These are phyloP conservation scores for Pandemis corylana DNA, from an alignment of 2,888 invertebrate species.

Conservation along the genomic window DNA sequence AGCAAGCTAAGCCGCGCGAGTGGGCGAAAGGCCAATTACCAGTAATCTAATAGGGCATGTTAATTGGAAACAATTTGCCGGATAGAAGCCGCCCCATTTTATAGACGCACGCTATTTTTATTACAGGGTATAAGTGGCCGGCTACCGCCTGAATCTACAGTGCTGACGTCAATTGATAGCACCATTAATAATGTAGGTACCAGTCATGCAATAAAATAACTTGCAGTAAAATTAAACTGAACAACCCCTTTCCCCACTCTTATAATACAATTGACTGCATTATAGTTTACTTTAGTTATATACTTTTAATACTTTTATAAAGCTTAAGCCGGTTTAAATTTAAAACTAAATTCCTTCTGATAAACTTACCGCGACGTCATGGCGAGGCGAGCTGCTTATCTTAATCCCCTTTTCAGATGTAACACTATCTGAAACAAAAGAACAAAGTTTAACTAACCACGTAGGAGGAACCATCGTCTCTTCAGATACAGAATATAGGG, in stretches of 20 bases:
- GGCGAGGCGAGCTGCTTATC: conserved; percentile 48
- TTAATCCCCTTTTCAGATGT: conserved; percentile 49
- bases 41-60: conserved; percentile 51
- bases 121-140: conserved; percentile 21
- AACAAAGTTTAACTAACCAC: not conserved
- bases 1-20: not conserved
- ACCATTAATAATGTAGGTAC: not conserved
- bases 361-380: conserved; percentile 74
- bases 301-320: not conserved
- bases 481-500: not conserved
- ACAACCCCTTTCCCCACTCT: not conserved
- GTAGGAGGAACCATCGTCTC: not conserved
- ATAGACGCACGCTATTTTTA: conserved; percentile 36
- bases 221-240: conserved; percentile 17
- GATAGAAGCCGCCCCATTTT: conserved; percentile 42
- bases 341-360: not conserved
- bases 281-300: too few species aligned
- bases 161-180: conserved; percentile 25
- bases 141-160: conserved; percentile 17
- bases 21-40: conserved; percentile 23
- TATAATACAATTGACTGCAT: not conserved
- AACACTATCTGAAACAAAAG: conserved; percentile 63
- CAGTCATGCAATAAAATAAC: conserved; percentile 2
- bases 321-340: too few species aligned
- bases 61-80: conserved; percentile 53